Conservation (phyloP, 2,113 vertebrate species). For the Lethenteron reissneri region DNA sequence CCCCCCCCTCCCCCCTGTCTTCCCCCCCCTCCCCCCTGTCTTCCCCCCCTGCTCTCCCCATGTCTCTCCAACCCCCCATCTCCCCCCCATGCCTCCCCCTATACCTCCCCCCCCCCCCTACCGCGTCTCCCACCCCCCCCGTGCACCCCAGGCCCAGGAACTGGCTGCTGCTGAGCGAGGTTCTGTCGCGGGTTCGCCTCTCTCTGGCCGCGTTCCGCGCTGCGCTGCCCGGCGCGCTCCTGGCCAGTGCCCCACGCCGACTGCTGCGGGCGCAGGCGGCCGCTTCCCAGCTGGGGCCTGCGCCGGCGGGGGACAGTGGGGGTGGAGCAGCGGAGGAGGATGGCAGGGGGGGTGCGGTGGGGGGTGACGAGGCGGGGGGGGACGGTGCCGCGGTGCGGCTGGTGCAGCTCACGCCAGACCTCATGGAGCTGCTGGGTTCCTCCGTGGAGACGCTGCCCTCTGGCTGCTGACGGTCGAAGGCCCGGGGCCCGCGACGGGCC, state of each 20-base stretch:
- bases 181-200: conserved; percentile 57
- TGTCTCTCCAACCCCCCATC: not conserved
- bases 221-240: conserved; percentile 58
- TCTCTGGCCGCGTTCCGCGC: conserved; percentile 57
- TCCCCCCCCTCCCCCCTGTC: not conserved
- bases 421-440: conserved; percentile 59
- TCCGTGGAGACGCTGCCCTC: conserved; percentile 42
- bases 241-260: conserved; percentile 57
- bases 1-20: not conserved
- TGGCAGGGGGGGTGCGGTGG: no score
- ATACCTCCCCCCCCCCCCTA: not conserved
- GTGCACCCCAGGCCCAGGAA: conserved; percentile 42
- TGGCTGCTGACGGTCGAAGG: no score
- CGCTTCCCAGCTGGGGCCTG: conserved; percentile 61
- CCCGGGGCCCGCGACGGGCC: no score
- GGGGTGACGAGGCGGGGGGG: no score
- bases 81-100: no score
- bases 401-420: conserved; percentile 62
- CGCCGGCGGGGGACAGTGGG: conserved; percentile 51
- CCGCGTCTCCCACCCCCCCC: not conserved
- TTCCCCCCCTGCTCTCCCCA: not conserved
- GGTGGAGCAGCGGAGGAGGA: conserved; percentile 74
- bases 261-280: conserved; percentile 78
- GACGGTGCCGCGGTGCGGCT: conserved; percentile 15
- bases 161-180: conserved; percentile 69